Conservation (phyloP, 2,113 vertebrate genomes). For the Pardalotus punctatus region DNA sequence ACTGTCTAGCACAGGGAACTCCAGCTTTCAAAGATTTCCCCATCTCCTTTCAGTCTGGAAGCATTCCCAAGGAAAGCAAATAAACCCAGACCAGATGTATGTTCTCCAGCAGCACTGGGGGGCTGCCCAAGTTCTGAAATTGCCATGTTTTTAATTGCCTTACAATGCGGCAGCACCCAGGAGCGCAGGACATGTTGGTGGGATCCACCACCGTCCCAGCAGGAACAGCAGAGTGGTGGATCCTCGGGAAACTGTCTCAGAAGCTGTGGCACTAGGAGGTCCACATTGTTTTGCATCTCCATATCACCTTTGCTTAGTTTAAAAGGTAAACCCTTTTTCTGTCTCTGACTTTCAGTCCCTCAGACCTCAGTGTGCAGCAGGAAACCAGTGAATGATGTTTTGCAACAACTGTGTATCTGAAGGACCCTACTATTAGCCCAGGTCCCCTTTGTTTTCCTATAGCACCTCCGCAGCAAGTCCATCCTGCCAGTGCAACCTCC, state of each 20-base stretch:
- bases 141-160: constrained; percentile 7
- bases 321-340: not conserved
- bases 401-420: not conserved
- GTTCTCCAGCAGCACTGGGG: not conserved
- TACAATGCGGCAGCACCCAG: not conserved
- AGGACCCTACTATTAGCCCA: not conserved
- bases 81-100: constrained; percentile 18
- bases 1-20: not conserved
- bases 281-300: not conserved
- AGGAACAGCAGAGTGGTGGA: not conserved
- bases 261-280: not conserved
- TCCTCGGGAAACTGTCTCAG: not conserved
- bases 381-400: not conserved
- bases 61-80: constrained; percentile 2
- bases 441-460: not conserved
- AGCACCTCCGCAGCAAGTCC: not conserved
- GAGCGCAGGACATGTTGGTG: not conserved
- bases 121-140: not conserved
- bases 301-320: not conserved
- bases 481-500: not conserved
- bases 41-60: constrained; percentile 16
- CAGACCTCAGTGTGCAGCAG: rapidly evolving
- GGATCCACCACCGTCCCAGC: not conserved
- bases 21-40: not conserved
- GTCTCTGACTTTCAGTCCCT: not conserved